phyloP scores from a whole-genome alignment of 2,113 vertebrate species.

The Hepsetus odoe region DNA sequence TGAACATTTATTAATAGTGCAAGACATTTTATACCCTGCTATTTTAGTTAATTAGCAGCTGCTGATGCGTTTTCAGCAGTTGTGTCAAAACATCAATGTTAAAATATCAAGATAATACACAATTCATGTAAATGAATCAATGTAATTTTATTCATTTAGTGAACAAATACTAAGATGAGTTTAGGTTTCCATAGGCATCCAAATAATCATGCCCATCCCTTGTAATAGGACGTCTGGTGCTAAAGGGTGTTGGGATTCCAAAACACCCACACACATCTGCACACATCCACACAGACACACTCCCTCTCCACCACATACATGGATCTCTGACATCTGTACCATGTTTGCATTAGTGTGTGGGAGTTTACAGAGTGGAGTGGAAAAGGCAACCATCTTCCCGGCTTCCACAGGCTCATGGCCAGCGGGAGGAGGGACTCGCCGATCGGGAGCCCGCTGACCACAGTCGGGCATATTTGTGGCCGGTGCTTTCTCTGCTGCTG shows the following conservation, averaged over 20 bases:
- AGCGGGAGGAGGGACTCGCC: constrained; percentile 68
- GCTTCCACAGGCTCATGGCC: constrained; percentile 44
- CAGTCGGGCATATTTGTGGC: constrained; percentile 80
- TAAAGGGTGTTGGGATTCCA: constrained; percentile 36
- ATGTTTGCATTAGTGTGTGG: constrained; percentile 70
- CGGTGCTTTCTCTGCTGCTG: constrained; percentile 59
- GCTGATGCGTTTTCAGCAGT: no score
- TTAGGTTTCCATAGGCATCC: no score
- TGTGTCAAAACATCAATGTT: no score
- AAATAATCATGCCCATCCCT: not conserved
- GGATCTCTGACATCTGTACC: constrained; percentile 71
- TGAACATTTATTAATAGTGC: no score
- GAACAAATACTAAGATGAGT: not conserved
- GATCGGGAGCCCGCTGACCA: constrained; percentile 75
- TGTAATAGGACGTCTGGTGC: constrained; percentile 23
- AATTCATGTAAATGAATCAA: no score
- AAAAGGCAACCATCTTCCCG: constrained; percentile 62
- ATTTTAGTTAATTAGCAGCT: no score
- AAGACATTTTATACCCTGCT: no score
- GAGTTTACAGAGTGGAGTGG: constrained; percentile 70
- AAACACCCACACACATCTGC: constrained; percentile 33
- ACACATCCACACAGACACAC: constrained; percentile 7
- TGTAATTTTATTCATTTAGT: not conserved
- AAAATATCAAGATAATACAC: no score
- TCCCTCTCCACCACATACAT: not conserved